phyloP scores from a whole-genome alignment of 2,113 vertebrate species.

The Microtus montanus region DNA sequence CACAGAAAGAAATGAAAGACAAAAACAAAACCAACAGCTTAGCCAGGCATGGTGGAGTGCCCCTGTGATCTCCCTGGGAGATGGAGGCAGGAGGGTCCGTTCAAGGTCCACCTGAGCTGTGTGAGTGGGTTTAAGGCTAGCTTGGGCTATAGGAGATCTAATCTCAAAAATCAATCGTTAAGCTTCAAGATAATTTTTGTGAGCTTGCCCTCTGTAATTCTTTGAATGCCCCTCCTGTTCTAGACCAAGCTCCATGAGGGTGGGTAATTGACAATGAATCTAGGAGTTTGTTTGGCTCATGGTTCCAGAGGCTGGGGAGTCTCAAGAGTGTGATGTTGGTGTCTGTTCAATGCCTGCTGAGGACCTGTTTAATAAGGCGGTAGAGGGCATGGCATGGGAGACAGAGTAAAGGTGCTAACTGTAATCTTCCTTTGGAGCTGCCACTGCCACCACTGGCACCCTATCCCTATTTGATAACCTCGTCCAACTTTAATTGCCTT shows the following conservation, averaged over 20 bases:
- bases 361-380: not conserved
- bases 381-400: not conserved
- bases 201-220: not conserved
- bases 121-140: not conserved
- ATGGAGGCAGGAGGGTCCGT: not conserved
- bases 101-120: not conserved
- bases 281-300: not conserved
- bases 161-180: not conserved
- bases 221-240: not conserved
- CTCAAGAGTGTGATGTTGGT: not conserved
- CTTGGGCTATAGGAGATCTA: not conserved
- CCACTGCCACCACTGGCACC: not conserved
- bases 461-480: not conserved
- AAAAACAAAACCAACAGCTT: not conserved
- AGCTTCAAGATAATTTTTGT: slow-evolving; percentile 16
- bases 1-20: not conserved
- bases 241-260: not conserved
- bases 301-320: not conserved
- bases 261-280: not conserved
- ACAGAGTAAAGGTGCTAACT: not conserved
- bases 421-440: not conserved
- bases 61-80: not conserved
- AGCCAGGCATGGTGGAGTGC: too few relatives aligned
- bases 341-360: not conserved
- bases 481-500: not conserved